These are phyloP conservation scores for Dicerorhinus sumatrensis DNA, from an alignment of 2,113 vertebrate genomes.

Conservation along the genomic window DNA sequence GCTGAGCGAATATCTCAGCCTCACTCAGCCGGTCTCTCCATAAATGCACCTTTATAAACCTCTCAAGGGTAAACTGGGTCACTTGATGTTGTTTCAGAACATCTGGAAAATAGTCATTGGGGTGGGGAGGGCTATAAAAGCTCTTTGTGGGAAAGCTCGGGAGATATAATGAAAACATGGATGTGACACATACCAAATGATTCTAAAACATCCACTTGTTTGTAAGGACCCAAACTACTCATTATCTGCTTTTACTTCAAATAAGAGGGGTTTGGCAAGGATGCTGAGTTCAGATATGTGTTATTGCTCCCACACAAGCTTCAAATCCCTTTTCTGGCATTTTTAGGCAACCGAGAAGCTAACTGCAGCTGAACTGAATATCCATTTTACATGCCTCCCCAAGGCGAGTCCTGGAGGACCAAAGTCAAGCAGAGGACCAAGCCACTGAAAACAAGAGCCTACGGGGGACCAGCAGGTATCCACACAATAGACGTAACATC, in stretches of 20 bases:
- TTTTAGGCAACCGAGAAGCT: not conserved
- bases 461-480: no score
- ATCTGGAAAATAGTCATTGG: constrained; percentile 80
- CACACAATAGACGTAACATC: fast-evolving
- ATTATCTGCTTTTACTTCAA: constrained; percentile 51
- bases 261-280: not conserved
- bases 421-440: not conserved
- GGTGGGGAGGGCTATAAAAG: not conserved
- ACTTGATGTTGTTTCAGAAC: constrained; percentile 81
- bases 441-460: not conserved
- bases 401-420: not conserved
- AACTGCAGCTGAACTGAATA: not conserved
- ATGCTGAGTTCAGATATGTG: not conserved
- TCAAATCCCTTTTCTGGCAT: constrained; percentile 19
- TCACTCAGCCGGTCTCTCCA: constrained; percentile 65
- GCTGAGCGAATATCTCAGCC: constrained; percentile 44
- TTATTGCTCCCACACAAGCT: not conserved
- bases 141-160: not conserved
- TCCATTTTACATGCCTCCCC: not conserved
- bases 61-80: constrained; percentile 81
- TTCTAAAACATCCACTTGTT: constrained; percentile 53
- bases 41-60: constrained; percentile 82
- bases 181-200: constrained; percentile 25
- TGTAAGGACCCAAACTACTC: not conserved
- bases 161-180: constrained; percentile 72